A percentile compares a stretch with the other conserved stretches of the same genome.
Conservation (phyloP, 2,797 vertebrate species). For the Ctenochaetus hawaiiensis region DNA sequence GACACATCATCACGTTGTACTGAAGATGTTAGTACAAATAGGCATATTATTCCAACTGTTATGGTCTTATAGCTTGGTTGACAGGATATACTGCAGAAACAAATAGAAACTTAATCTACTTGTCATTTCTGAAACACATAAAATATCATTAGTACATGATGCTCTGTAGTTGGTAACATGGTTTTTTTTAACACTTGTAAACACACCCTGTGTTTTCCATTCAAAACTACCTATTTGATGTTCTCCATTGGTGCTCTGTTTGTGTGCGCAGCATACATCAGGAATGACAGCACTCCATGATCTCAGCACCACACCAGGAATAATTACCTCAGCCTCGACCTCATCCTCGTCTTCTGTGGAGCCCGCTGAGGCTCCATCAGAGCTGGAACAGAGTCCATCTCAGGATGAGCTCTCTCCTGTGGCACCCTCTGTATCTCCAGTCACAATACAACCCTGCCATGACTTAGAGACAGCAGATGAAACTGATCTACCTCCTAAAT, state of each 20-base stretch:
- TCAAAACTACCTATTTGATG: not conserved
- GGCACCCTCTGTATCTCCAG: slow-evolving; percentile 46
- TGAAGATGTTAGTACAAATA: not conserved
- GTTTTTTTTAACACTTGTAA: not conserved
- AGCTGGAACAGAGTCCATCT: slow-evolving; percentile 60
- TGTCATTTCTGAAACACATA: not conserved
- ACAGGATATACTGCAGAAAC: not conserved
- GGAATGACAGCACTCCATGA: slow-evolving; percentile 54
- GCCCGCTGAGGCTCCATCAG: slow-evolving; percentile 30
- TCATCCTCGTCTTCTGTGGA: slow-evolving; percentile 55
- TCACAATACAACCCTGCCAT: slow-evolving; percentile 44
- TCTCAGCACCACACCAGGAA: slow-evolving; percentile 53
- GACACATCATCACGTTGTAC: not conserved
- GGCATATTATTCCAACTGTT: not conserved
- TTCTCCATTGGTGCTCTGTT: not conserved
- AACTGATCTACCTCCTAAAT: slow-evolving; percentile 72
- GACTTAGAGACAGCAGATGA: slow-evolving; percentile 59
- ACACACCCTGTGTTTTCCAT: not conserved
- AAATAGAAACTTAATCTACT: not conserved
- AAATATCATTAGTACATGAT: not conserved
- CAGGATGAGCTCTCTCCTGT: slow-evolving; percentile 58
- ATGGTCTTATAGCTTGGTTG: not conserved
- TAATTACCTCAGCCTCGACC: slow-evolving; percentile 60
- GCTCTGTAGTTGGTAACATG: not conserved
- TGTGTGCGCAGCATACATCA: slow-evolving; percentile 51